phyloP scores from a whole-genome alignment of 2,888 invertebrate species.

The Pilophorus perplexus region DNA sequence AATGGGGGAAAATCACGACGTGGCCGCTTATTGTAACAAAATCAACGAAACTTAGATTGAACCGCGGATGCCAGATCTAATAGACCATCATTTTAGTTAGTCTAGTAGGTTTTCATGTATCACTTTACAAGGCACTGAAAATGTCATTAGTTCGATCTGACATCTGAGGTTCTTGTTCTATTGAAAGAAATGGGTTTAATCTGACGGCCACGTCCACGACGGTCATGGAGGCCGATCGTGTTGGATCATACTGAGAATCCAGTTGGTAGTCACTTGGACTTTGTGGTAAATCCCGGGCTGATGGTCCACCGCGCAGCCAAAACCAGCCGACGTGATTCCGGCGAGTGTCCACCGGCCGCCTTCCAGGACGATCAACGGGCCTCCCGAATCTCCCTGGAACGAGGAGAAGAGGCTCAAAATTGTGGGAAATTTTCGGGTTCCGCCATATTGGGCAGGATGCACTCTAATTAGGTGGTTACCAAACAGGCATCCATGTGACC shows the following conservation, averaged over 20 bases:
- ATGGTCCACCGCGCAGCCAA: slow-evolving; percentile 80
- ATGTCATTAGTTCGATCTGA: no score
- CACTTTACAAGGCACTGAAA: no score
- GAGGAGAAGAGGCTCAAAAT: neutral
- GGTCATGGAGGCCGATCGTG: slow-evolving; percentile 41
- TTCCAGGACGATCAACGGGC: slow-evolving; percentile 69
- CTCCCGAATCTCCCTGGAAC: slow-evolving; percentile 72
- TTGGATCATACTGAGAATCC: slow-evolving; percentile 56
- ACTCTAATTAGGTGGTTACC: slow-evolving; percentile 55
- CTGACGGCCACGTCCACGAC: slow-evolving; percentile 40
- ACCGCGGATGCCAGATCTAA: neutral
- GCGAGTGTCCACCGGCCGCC: slow-evolving; percentile 70
- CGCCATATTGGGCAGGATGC: no score
- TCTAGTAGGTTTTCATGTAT: no score
- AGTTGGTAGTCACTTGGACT: slow-evolving; percentile 66
- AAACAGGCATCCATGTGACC: slow-evolving; percentile 80
- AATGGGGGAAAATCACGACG: neutral
- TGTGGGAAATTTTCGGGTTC: neutral
- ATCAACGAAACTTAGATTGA: neutral
- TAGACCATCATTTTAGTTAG: no score
- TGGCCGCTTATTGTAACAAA: neutral
- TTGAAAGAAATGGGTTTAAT: neutral
- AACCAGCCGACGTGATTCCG: slow-evolving; percentile 82
- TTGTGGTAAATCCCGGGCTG: slow-evolving; percentile 86
- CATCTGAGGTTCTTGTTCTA: neutral